Percentiles rank a stretch among this genome's conserved stretches.
These are phyloP conservation scores for Fundulus diaphanus DNA, from an alignment of 2,797 vertebrate species.

Conservation along the genomic window DNA sequence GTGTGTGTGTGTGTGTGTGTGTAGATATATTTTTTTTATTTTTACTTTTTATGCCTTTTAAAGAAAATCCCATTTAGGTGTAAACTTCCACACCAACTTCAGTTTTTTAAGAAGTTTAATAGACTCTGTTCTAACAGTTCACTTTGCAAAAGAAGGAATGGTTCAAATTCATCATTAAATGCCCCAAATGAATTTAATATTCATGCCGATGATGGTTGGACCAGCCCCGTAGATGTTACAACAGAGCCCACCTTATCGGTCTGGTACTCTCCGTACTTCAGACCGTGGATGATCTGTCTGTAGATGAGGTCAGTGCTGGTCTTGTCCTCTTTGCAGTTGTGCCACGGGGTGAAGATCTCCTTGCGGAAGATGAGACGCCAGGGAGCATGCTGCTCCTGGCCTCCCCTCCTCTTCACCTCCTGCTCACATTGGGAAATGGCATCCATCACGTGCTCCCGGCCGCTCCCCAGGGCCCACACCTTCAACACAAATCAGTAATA, in stretches of 20 bases:
- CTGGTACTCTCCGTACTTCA: conserved; percentile 90
- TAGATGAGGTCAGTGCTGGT: conserved; percentile 94
- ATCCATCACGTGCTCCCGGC: conserved; percentile 91
- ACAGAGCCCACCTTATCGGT: conserved; percentile 84
- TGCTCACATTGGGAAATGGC: conserved; percentile 96
- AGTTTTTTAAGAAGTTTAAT: neutral
- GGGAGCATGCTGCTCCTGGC: conserved; percentile 88
- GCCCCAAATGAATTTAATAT: neutral
- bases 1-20: too few relatives aligned
- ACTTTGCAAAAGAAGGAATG: neutral
- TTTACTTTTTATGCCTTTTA: too few relatives aligned
- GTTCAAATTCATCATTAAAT: too few relatives aligned
- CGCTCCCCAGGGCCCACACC: conserved; percentile 93
- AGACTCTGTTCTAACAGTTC: neutral
- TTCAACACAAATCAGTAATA: conserved; percentile 47
- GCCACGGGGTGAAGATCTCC: conserved; percentile 97
- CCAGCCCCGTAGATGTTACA: neutral
- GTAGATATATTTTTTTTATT: too few relatives aligned
- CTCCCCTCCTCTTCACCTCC: conserved; percentile 85
- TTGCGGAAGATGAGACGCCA: conserved; percentile 96
- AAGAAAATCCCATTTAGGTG: too few relatives aligned
- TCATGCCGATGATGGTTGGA: neutral
- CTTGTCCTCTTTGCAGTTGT: conserved; percentile 85
- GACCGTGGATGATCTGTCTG: conserved; percentile 88
- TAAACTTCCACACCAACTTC: neutral